These are phyloP conservation scores for Drosophila tani DNA, from an alignment of 1,140 invertebrate genomes.

Conservation along the genomic window DNA sequence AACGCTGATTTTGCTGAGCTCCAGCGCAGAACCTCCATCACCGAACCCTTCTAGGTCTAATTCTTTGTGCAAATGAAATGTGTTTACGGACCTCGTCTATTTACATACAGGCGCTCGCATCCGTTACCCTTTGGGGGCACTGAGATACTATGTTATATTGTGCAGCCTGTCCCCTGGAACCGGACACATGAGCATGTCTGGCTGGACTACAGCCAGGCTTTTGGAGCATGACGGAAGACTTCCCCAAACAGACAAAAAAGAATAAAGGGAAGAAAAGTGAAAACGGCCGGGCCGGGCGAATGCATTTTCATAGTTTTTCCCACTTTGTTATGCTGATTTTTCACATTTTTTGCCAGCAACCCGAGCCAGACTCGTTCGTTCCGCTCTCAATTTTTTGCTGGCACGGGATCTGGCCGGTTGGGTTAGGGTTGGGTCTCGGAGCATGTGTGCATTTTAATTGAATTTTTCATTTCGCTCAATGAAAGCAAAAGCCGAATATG, in stretches of 20 bases:
- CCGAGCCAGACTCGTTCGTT: slow-evolving; percentile 47
- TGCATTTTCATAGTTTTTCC: slow-evolving; percentile 70
- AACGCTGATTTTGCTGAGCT: slow-evolving; percentile 21
- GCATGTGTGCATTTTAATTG: slow-evolving; percentile 77
- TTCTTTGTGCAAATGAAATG: slow-evolving; percentile 52
- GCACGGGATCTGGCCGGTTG: slow-evolving; percentile 36
- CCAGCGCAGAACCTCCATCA: not conserved
- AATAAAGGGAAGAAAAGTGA: slow-evolving; percentile 31
- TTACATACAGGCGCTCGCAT: slow-evolving; percentile 30
- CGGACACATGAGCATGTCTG: slow-evolving; percentile 38
- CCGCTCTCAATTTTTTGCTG: slow-evolving; percentile 66
- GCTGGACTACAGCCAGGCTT: slow-evolving; percentile 56
- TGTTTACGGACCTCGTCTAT: slow-evolving; percentile 43
- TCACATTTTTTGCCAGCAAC: slow-evolving; percentile 52
- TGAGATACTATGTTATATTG: slow-evolving; percentile 30
- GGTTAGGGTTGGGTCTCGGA: slow-evolving; percentile 22
- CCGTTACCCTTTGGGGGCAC: slow-evolving; percentile 2
- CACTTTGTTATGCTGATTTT: slow-evolving; percentile 78
- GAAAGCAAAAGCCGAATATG: slow-evolving; percentile 75
- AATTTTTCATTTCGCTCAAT: slow-evolving; percentile 80
- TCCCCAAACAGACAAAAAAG: not conserved
- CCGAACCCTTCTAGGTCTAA: slow-evolving; percentile 35
- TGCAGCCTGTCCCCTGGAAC: slow-evolving; percentile 39
- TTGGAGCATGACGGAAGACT: slow-evolving; percentile 36
- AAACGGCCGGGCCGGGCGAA: slow-evolving; percentile 50